Percentiles rank a stretch among this genome's conserved stretches.
phyloP scores from a whole-genome alignment of 2,797 vertebrate genomes.

The Ptychadena robeensis region DNA sequence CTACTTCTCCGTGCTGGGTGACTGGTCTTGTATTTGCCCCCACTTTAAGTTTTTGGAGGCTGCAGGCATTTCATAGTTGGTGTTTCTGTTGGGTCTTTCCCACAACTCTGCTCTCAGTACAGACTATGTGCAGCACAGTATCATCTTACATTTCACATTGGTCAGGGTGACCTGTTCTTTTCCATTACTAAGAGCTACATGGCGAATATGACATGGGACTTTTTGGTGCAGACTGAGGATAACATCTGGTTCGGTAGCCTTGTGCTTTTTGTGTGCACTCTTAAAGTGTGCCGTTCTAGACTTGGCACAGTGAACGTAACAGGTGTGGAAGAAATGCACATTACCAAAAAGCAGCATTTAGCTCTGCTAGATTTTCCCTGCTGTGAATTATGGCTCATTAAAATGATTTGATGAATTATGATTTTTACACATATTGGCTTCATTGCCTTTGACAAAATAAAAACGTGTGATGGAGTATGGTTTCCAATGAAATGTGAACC shows the following conservation, averaged over 20 bases:
- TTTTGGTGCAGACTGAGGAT: not conserved
- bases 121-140: no score
- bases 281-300: not conserved
- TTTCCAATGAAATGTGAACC: slow-evolving; percentile 28
- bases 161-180: not conserved
- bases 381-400: slow-evolving; percentile 37
- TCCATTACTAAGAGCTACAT: not conserved
- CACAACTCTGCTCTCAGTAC: no score
- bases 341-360: slow-evolving; percentile 30
- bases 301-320: slow-evolving; percentile 44
- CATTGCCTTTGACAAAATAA: slow-evolving; percentile 40
- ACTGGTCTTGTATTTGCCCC: no score
- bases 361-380: slow-evolving; percentile 4
- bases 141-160: not conserved
- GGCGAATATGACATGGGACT: not conserved
- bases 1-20: no score
- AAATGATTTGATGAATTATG: slow-evolving; percentile 57
- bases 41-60: no score
- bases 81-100: no score
- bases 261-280: slow-evolving; percentile 7
- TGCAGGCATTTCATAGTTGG: no score
- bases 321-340: slow-evolving; percentile 46
- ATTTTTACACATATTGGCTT: slow-evolving; percentile 37
- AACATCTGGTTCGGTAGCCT: not conserved
- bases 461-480: slow-evolving; percentile 19